Evolutionary conservation across 2,888 invertebrate species (phyloP).

Genomic region (Scaptomyza parva): DNA sequence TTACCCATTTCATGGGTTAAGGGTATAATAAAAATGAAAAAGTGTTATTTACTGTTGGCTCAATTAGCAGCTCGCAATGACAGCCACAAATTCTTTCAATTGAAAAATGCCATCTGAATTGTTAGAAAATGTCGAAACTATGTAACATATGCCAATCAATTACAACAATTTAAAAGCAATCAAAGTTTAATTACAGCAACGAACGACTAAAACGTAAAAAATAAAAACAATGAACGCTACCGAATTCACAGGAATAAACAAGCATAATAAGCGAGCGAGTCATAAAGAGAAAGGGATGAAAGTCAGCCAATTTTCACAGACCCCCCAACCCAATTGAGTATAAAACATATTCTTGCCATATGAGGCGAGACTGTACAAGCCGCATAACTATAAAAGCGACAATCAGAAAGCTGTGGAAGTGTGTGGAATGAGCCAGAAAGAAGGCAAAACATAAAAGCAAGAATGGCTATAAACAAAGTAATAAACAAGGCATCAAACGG

Average conservation of each 20-base stretch:
- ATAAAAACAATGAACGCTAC: slow-evolving; percentile 57
- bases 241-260: slow-evolving; percentile 51
- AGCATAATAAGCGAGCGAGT: slow-evolving; percentile 46
- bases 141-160: slow-evolving; percentile 68
- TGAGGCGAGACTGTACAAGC: slow-evolving; percentile 64
- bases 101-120: slow-evolving; percentile 23
- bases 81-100: slow-evolving; percentile 34
- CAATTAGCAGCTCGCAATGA: slow-evolving; percentile 34
- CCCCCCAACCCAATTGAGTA: neutral
- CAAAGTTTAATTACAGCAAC: slow-evolving; percentile 77
- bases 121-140: slow-evolving; percentile 18
- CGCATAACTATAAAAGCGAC: slow-evolving; percentile 74
- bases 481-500: slow-evolving; percentile 72
- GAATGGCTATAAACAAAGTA: slow-evolving; percentile 73
- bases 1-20: no score
- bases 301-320: slow-evolving; percentile 38
- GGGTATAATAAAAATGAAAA: neutral
- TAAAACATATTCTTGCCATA: slow-evolving; percentile 50
- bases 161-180: slow-evolving; percentile 76
- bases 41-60: slow-evolving; percentile 29
- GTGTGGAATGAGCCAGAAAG: slow-evolving; percentile 16
- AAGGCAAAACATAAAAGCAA: slow-evolving; percentile 54
- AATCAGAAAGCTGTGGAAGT: slow-evolving; percentile 51
- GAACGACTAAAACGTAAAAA: slow-evolving; percentile 49
- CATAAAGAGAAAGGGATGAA: slow-evolving; percentile 61